Evolutionary conservation across 2,888 invertebrate genomes (phyloP).

Genomic region (Drosophila atripex): DNA sequence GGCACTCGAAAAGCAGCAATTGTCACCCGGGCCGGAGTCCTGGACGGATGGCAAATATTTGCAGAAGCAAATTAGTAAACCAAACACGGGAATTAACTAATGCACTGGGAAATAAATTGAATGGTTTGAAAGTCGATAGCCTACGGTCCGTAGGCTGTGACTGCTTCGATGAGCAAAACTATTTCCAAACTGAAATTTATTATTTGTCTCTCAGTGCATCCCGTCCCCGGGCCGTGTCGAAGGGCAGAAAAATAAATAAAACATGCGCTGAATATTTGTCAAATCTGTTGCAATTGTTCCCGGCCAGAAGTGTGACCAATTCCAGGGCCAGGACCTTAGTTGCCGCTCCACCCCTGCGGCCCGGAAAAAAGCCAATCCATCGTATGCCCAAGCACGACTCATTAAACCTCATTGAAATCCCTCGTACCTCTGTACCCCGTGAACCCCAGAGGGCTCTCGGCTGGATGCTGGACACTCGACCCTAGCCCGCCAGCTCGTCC

Average conservation of each 20-base stretch:
- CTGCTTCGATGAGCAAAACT: not conserved
- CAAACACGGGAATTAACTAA: constrained; percentile 49
- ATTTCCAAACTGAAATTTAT: not conserved
- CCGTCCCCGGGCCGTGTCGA: constrained; percentile 5
- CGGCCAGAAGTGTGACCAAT: constrained; percentile 23
- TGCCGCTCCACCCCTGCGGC: not conserved
- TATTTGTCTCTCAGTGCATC: not conserved
- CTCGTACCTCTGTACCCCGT: not conserved
- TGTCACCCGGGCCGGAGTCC: constrained; percentile 58
- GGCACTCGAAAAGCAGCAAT: constrained; percentile 66
- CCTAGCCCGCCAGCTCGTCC: constrained; percentile 4
- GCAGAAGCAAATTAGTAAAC: constrained; percentile 69
- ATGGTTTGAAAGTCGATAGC: not conserved
- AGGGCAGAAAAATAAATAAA: constrained; percentile 59
- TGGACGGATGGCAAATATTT: constrained; percentile 67
- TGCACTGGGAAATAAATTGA: constrained; percentile 8
- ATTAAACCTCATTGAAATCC: constrained; percentile 52
- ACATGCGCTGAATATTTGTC: constrained; percentile 56
- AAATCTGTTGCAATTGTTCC: constrained; percentile 62
- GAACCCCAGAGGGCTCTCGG: constrained; percentile 16
- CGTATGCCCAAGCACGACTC: constrained; percentile 47
- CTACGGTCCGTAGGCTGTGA: too few species aligned
- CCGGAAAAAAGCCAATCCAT: constrained; percentile 6
- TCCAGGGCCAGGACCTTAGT: constrained; percentile 22
- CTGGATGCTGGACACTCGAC: constrained; percentile 23